phyloP scores from a whole-genome alignment of 1,140 invertebrate genomes.

The Aplysia californica region DNA sequence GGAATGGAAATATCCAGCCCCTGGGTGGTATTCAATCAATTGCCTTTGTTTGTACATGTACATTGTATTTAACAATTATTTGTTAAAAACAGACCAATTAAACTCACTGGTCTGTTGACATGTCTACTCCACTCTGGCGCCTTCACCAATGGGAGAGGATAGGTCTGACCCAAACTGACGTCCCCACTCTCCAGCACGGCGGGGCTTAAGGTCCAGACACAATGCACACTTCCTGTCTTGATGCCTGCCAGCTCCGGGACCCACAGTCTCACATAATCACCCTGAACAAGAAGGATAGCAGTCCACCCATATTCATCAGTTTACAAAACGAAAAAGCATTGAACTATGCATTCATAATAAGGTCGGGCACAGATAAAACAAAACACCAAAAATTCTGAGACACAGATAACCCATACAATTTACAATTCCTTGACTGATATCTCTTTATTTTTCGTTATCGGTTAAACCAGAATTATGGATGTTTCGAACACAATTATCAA shows the following conservation, averaged over 20 bases:
- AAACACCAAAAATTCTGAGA: no score
- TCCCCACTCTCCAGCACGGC: slow-evolving; percentile 37
- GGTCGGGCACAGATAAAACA: no score
- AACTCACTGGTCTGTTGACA: slow-evolving; percentile 40
- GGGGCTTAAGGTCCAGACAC: slow-evolving; percentile 50
- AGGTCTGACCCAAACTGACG: slow-evolving; percentile 49
- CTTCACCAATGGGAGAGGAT: slow-evolving; percentile 51
- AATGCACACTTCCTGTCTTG: slow-evolving; percentile 49
- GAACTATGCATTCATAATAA: no score
- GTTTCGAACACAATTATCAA: no score
- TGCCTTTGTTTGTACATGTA: neutral
- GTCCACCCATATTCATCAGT: no score
- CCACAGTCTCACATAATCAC: slow-evolving; percentile 57
- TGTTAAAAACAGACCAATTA: neutral
- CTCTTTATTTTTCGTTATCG: no score
- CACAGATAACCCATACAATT: no score
- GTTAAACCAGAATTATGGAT: no score
- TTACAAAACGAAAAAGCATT: no score
- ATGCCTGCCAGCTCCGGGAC: slow-evolving; percentile 52
- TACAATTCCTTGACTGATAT: no score
- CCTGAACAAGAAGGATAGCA: slow-evolving; percentile 43
- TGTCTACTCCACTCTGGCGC: slow-evolving; percentile 56
- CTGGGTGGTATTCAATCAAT: no score
- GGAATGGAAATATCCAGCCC: neutral
- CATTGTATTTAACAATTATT: neutral